Percentiles rank a stretch among this genome's conserved stretches.
Conservation (phyloP, 1,140 invertebrate species). For the Drosophila ohnishii region DNA sequence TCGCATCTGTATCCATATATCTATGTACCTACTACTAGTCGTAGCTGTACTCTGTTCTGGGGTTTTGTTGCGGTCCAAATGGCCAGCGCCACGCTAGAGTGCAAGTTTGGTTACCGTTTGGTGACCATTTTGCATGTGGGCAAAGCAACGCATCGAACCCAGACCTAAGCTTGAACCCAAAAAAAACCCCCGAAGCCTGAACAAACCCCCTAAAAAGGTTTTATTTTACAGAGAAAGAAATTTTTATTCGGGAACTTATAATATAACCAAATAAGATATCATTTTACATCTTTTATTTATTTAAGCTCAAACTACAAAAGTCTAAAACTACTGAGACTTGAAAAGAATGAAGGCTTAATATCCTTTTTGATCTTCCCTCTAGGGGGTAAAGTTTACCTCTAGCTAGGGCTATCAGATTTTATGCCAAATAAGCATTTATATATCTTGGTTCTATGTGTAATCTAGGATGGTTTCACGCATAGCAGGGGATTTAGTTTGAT, state of each 20-base stretch:
- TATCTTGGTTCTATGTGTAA: constrained; percentile 8
- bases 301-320: too few relatives aligned
- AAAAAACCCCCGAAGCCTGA: not conserved
- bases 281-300: not conserved
- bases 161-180: constrained; percentile 8
- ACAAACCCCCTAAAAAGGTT: not conserved
- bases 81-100: constrained; percentile 48
- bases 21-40: constrained; percentile 5
- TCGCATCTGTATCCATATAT: constrained; percentile 18
- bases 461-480: constrained; percentile 10
- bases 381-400: not conserved
- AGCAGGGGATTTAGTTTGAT: constrained; percentile 29
- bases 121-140: constrained; percentile 59
- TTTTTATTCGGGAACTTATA: too few relatives aligned
- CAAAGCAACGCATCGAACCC: constrained; percentile 22
- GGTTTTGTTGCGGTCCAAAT: constrained; percentile 59
- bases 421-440: not conserved
- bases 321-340: not conserved
- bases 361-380: too few relatives aligned
- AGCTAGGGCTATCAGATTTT: not conserved
- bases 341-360: not conserved
- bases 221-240: constrained; percentile 1
- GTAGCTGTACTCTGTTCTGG: constrained; percentile 20
- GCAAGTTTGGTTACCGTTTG: constrained; percentile 47
- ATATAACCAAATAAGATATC: not conserved